Evolutionary conservation across 2,113 vertebrate species (phyloP).

Genomic region (Callorhinus ursinus): DNA sequence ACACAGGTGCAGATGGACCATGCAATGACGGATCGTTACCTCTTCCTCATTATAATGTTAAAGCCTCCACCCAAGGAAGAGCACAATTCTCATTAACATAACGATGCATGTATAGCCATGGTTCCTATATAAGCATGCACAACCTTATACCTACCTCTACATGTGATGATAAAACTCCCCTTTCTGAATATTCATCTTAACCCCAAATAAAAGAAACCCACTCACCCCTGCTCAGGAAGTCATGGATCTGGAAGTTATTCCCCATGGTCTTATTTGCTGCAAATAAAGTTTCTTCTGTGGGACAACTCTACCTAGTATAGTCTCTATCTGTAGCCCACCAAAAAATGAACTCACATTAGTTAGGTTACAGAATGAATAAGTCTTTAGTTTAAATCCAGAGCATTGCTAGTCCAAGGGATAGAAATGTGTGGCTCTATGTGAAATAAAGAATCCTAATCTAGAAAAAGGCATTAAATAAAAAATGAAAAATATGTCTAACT

Average conservation of each 20-base stretch:
- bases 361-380: neutral
- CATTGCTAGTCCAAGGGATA: neutral
- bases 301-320: neutral
- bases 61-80: neutral
- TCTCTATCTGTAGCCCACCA: neutral
- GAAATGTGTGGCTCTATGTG: neutral
- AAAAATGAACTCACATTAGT: neutral
- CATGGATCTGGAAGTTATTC: neutral
- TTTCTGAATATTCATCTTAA: neutral
- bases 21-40: neutral
- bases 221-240: neutral
- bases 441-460: neutral
- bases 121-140: neutral
- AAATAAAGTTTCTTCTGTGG: neutral
- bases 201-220: neutral
- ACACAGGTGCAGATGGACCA: neutral
- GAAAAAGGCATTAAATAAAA: slow-evolving; percentile 21
- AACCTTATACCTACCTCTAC: neutral
- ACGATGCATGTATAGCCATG: neutral
- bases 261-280: neutral
- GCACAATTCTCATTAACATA: neutral
- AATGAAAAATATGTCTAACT: neutral
- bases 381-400: neutral
- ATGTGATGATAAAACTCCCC: neutral
- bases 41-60: neutral